Evolutionary conservation across 2,797 vertebrate species (phyloP).

Genomic region (Centropyge bicolor): DNA sequence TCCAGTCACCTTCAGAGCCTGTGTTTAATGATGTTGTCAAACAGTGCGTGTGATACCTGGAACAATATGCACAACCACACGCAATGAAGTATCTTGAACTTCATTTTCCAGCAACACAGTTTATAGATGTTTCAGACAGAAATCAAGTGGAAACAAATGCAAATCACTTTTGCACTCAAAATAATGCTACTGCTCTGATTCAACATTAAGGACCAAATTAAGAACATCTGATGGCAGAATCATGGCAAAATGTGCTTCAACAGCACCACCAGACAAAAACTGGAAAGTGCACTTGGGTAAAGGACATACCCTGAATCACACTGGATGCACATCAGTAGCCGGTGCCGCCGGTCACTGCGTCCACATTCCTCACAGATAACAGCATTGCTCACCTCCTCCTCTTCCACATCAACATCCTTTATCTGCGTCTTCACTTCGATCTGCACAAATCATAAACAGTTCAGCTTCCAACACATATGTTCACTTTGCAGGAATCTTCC

Average conservation of each 20-base stretch:
- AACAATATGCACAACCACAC: not conserved
- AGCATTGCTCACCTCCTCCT: constrained; percentile 63
- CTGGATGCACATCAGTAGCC: constrained; percentile 86
- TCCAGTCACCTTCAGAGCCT: constrained; percentile 62
- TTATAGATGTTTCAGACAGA: not conserved
- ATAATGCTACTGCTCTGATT: not conserved
- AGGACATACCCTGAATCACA: constrained; percentile 89
- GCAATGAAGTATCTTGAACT: not conserved
- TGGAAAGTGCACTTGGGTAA: not conserved
- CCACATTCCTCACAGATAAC: constrained; percentile 91
- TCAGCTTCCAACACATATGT: not conserved
- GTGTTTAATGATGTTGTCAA: constrained; percentile 46
- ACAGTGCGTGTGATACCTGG: constrained; percentile 72
- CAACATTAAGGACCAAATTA: not conserved
- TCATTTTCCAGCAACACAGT: not conserved
- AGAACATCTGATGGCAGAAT: not conserved
- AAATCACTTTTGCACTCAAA: not conserved
- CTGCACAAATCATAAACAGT: constrained; percentile 66
- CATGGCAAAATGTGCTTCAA: not conserved
- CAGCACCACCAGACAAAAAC: not conserved
- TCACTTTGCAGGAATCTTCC: not conserved
- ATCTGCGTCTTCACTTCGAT: constrained; percentile 80
- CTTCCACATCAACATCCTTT: constrained; percentile 30
- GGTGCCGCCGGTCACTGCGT: constrained; percentile 86
- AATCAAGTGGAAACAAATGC: not conserved